Evolutionary conservation across 2,797 vertebrate genomes (phyloP).

Genomic region (Anableps anableps): DNA sequence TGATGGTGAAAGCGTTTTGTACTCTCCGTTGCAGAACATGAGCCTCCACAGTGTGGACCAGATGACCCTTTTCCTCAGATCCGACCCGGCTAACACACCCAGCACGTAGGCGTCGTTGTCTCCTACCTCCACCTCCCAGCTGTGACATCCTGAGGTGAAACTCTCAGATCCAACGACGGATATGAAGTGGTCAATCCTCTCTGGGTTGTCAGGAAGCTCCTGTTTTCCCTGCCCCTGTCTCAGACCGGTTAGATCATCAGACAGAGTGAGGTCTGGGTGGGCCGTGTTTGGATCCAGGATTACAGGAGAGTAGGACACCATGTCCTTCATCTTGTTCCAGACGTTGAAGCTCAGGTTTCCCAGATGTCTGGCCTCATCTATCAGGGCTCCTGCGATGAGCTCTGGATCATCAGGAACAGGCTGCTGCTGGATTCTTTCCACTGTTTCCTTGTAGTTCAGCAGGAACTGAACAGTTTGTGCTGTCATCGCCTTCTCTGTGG

Average conservation of each 20-base stretch:
- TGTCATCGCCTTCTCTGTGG: neutral
- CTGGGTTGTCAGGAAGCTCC: slow-evolving; percentile 18
- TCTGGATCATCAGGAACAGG: neutral
- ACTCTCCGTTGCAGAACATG: slow-evolving; percentile 7
- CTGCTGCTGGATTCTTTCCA: slow-evolving; percentile 5
- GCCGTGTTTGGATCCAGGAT: slow-evolving; percentile 15
- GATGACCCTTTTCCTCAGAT: neutral
- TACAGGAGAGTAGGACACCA: slow-evolving; percentile 5
- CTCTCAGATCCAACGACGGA: slow-evolving; percentile 8
- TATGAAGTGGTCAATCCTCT: neutral
- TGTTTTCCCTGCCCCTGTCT: neutral
- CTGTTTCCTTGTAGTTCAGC: neutral
- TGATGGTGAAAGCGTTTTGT: neutral
- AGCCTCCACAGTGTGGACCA: neutral
- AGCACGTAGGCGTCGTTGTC: neutral
- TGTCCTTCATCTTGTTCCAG: slow-evolving; percentile 1
- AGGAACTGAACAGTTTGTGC: neutral
- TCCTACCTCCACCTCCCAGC: slow-evolving; percentile 15
- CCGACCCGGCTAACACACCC: neutral
- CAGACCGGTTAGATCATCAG: neutral
- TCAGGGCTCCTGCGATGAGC: slow-evolving; percentile 2
- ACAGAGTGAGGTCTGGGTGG: neutral
- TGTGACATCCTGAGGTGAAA: slow-evolving; percentile 23
- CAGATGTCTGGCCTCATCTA: slow-evolving; percentile 7
- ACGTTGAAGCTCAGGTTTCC: slow-evolving; percentile 15